Base-by-base conservation (phyloP, 2,113 vertebrate species). In the Syrmaticus mikado region DNA sequence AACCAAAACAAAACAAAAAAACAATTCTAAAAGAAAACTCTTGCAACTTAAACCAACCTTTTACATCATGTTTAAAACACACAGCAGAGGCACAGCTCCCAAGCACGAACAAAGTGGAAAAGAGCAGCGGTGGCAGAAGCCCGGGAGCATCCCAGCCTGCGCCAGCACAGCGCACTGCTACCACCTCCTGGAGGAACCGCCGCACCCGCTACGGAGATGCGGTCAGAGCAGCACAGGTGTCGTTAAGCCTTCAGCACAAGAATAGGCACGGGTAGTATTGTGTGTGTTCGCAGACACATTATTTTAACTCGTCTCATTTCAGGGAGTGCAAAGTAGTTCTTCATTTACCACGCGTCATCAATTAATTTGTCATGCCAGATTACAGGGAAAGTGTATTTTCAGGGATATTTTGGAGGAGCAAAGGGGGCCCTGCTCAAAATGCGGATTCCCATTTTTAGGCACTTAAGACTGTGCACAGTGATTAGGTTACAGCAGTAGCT, bases 161-260 rank as follows among this genome's bases (percentile, higher is more conserved):
- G 6, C 11, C 94, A 87, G 61, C 86, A 57, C 97, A 93, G 98
- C 94, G 94, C 95, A 88, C 97, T 97, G 97, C 97, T 97, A 92
- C 97, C 98, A 98, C 92, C 98, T 98, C n/a, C 94, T 97, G 98
- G 94, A 46, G 5, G 57, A 64, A 28, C 2, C 0, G 46, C 10
- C 0, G n/a, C 82, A 58, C 57, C 57, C 7, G 32, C 57, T 20
- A 10, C 17, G 4, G 30, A 25, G 5, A 10, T 12, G 2, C 5
- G 1, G 32, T 22, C 3, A 5, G 6, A 13, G 5, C 27, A 30
- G 24, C 25, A 11, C 48, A 68, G 8, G 4, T 1, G 20, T 1
- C 0, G 0, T 27, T 38, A 46, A 61, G 24, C 6, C 45, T 45
- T 11, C 41, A 2, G 0, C 2, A 10, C 11, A 3, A 34, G 6